These are phyloP conservation scores for Rhynchopsitta pachyrhyncha DNA, from an alignment of 2,113 vertebrate species.

Conservation along the genomic window DNA sequence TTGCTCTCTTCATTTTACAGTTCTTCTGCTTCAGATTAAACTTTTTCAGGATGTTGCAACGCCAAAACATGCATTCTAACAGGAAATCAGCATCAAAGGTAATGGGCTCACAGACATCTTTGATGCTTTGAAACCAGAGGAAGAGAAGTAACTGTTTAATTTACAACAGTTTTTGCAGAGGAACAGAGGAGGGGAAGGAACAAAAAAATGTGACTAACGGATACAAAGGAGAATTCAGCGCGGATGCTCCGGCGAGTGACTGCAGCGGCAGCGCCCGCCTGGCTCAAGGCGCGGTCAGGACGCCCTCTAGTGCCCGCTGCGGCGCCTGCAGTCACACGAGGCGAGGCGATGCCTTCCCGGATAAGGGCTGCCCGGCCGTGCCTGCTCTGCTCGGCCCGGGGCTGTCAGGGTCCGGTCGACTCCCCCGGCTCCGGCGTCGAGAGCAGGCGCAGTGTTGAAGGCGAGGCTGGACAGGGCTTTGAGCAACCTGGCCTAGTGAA, in stretches of 20 bases:
- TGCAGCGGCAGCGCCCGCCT: not conserved
- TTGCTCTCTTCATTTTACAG: slow-evolving; percentile 47
- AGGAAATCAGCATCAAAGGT: slow-evolving; percentile 59
- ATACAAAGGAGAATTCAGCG: not conserved
- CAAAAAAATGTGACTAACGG: not conserved
- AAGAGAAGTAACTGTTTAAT: slow-evolving; percentile 55
- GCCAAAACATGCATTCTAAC: slow-evolving; percentile 45
- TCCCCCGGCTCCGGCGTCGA: not conserved
- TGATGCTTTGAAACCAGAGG: slow-evolving; percentile 51
- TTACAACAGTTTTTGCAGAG: slow-evolving; percentile 36
- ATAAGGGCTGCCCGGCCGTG: too few relatives aligned
- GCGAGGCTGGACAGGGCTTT: not conserved
- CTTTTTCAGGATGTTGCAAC: slow-evolving; percentile 51
- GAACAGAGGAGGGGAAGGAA: not conserved
- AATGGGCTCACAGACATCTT: slow-evolving; percentile 32
- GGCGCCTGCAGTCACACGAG: not conserved
- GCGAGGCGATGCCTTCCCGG: not conserved
- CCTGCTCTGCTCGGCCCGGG: not conserved
- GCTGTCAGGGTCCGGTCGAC: too few relatives aligned
- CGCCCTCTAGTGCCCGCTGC: not conserved
- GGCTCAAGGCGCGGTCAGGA: not conserved
- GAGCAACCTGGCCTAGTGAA: not conserved
- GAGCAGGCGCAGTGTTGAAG: not conserved
- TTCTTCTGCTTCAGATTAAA: slow-evolving; percentile 54
- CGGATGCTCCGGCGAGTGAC: not conserved